These are phyloP conservation scores for Aromia moschata DNA, from an alignment of 2,888 invertebrate species.

Conservation along the genomic window DNA sequence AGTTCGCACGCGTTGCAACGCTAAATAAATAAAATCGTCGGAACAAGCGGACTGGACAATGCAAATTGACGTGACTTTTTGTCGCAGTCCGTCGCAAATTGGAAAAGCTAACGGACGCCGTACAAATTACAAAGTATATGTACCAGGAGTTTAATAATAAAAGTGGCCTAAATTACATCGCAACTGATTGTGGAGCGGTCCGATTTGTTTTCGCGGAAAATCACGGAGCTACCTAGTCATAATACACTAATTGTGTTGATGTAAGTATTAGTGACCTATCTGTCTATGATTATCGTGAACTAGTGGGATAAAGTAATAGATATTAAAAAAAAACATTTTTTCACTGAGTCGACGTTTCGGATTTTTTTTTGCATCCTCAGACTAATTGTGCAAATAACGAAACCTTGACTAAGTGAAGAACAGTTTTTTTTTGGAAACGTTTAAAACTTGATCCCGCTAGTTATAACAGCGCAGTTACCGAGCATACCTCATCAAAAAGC, in stretches of 20 bases:
- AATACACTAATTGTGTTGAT: constrained; percentile 41
- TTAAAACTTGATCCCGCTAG: too few species aligned
- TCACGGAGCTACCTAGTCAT: constrained; percentile 12
- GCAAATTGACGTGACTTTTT: constrained; percentile 29
- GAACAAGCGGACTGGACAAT: constrained; percentile 21
- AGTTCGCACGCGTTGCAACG: constrained; percentile 13
- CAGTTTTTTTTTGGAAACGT: too few species aligned
- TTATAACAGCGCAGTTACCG: constrained; percentile 40
- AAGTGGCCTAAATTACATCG: constrained; percentile 1
- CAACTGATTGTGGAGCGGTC: constrained; percentile 2
- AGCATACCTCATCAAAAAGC: constrained; percentile 40
- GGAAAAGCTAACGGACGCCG: constrained; percentile 4
- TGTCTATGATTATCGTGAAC: too few species aligned
- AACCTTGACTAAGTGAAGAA: too few species aligned
- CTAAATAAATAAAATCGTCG: constrained; percentile 26
- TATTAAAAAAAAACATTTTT: too few species aligned
- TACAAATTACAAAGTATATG: constrained; percentile 1
- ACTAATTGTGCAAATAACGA: too few species aligned
- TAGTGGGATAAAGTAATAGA: too few species aligned
- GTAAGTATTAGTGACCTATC: too few species aligned
- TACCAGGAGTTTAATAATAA: background rate
- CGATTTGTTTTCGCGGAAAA: constrained; percentile 12
- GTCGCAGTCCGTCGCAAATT: constrained; percentile 21
- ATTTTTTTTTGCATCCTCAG: too few species aligned
- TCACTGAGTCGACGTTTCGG: too few species aligned